phyloP scores from a whole-genome alignment of 1,140 invertebrate genomes.

The Cydia amplana region DNA sequence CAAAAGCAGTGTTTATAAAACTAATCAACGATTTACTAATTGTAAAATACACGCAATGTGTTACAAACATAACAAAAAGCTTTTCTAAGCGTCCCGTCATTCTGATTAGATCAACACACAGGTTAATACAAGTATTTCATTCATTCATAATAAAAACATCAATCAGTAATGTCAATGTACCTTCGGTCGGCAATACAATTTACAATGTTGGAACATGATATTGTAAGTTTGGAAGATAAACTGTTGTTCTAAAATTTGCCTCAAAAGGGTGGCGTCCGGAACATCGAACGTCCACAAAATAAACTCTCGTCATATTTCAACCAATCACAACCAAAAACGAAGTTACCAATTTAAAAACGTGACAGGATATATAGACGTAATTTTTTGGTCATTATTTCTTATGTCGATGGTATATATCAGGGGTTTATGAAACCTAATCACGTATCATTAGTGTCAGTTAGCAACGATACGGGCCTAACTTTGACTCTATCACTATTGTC shows the following conservation, averaged over 20 bases:
- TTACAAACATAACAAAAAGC: too few species aligned
- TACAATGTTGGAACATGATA: neutral
- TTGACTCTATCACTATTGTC: neutral
- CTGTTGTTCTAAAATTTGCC: neutral
- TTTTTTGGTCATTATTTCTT: neutral
- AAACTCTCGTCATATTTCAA: too few species aligned
- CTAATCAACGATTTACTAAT: neutral
- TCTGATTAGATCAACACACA: neutral
- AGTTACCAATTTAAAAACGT: too few species aligned
- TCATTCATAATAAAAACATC: neutral
- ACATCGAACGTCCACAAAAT: too few species aligned
- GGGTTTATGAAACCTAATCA: neutral
- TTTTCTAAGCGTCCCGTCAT: too few species aligned
- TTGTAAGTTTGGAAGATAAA: neutral
- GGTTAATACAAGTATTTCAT: too few species aligned
- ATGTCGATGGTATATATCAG: neutral
- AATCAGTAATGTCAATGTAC: neutral
- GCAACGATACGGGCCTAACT: neutral
- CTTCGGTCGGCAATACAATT: neutral
- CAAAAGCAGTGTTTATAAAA: neutral
- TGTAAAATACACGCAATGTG: too few species aligned
- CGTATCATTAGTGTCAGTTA: slow-evolving; percentile 2
- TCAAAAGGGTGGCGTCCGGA: too few species aligned
- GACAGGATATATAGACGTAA: too few species aligned
- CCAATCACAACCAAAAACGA: too few species aligned